These are phyloP conservation scores for Rachycentron canadum DNA, from an alignment of 2,797 vertebrate species.

Conservation along the genomic window DNA sequence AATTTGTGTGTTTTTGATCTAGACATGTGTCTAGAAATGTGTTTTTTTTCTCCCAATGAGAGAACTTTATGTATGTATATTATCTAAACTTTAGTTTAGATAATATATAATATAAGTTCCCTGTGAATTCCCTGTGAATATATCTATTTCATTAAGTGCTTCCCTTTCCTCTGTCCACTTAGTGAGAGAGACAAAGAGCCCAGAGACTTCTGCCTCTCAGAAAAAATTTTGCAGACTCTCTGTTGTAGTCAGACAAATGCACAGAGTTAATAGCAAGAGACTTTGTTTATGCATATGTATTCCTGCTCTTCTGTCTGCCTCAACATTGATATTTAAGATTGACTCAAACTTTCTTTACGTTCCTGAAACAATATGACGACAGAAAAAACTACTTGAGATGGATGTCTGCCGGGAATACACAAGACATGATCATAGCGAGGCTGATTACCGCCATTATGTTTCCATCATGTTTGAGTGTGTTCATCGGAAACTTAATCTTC, in stretches of 20 bases:
- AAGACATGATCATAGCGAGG: slow-evolving; percentile 47
- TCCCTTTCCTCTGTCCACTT: slow-evolving; percentile 26
- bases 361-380: neutral
- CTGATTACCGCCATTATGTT: slow-evolving; percentile 69
- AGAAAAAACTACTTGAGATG: slow-evolving; percentile 1
- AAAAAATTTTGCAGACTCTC: slow-evolving; percentile 44
- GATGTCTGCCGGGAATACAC: slow-evolving; percentile 11
- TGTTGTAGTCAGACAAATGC: slow-evolving; percentile 47
- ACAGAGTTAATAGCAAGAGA: slow-evolving; percentile 34
- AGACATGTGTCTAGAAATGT: too few relatives aligned
- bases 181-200: slow-evolving; percentile 19
- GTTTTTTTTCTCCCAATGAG: too few relatives aligned
- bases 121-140: too few relatives aligned
- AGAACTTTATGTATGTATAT: too few relatives aligned
- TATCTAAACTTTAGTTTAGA: neutral
- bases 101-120: too few relatives aligned
- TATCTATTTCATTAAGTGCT: slow-evolving; percentile 26
- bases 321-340: slow-evolving; percentile 5
- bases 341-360: neutral
- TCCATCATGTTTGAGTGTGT: slow-evolving; percentile 24
- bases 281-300: slow-evolving; percentile 13
- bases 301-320: neutral
- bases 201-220: slow-evolving; percentile 31
- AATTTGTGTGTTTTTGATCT: too few relatives aligned
- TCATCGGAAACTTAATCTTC: slow-evolving; percentile 18